Conservation (phyloP, 2,888 invertebrate species). For the Pediacus dermestoides region DNA sequence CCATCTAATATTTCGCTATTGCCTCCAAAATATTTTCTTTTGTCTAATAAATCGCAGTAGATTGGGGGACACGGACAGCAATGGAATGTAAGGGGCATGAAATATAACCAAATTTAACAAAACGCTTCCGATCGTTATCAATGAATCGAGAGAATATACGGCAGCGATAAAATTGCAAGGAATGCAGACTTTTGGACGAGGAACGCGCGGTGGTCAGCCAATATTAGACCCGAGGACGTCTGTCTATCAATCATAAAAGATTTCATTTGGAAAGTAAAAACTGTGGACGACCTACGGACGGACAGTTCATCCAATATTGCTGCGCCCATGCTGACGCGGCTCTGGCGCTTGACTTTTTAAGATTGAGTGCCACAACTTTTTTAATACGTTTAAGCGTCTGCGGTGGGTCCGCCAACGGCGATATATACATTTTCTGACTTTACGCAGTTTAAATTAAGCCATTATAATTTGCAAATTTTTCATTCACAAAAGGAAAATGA, state of each 20-base stretch:
- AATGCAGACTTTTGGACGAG: conserved; percentile 7
- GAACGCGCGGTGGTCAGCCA: conserved; percentile 22
- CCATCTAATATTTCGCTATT: conserved; percentile 12
- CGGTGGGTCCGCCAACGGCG: conserved; percentile 9
- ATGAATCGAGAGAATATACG: conserved; percentile 10
- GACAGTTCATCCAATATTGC: conserved; percentile 30
- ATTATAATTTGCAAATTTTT: conserved; percentile 19
- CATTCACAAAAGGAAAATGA: conserved; percentile 16
- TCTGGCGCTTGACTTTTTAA: conserved; percentile 21
- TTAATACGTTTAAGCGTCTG: conserved; percentile 24
- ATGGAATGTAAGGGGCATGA: conserved; percentile 17
- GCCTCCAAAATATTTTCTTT: conserved; percentile 21
- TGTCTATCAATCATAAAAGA: conserved; percentile 41
- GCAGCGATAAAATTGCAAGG: conserved; percentile 11
- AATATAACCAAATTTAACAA: conserved; percentile 23
- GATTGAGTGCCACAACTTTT: conserved; percentile 34
- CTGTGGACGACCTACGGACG: conserved; percentile 17
- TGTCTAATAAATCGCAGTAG: conserved; percentile 21
- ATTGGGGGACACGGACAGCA: conserved; percentile 16
- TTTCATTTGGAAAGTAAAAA: conserved; percentile 39
- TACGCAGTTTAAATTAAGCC: conserved; percentile 11
- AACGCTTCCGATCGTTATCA: conserved; percentile 12
- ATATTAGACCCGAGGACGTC: conserved; percentile 24
- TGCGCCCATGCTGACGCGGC: conserved; percentile 31
- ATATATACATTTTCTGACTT: conserved; percentile 10